Evolutionary conservation across 2,888 invertebrate genomes (phyloP).

Genomic region (Pasiphila rectangulata): DNA sequence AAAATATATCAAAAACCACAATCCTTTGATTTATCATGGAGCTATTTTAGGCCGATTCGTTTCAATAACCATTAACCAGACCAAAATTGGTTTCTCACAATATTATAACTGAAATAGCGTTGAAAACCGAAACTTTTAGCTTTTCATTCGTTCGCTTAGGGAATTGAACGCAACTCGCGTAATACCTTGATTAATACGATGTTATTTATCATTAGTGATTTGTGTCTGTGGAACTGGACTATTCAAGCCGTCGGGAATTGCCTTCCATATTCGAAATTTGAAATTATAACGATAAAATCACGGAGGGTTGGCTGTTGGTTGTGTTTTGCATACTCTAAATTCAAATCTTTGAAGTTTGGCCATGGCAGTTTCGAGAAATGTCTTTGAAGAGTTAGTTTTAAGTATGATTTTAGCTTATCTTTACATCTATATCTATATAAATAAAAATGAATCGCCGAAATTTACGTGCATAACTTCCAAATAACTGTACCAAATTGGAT

Average conservation of each 20-base stretch:
- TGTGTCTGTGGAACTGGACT: slow-evolving; percentile 54
- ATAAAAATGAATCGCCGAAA: too few species aligned
- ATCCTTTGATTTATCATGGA: too few species aligned
- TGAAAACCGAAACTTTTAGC: slow-evolving; percentile 2
- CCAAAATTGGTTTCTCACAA: not conserved
- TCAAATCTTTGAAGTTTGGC: too few species aligned
- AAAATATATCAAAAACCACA: too few species aligned
- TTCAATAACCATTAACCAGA: not conserved
- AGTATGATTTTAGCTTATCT: too few species aligned
- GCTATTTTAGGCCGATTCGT: not conserved
- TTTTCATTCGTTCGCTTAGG: slow-evolving; percentile 16
- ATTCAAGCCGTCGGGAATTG: slow-evolving; percentile 65
- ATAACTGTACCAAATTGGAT: too few species aligned
- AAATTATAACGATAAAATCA: slow-evolving; percentile 65
- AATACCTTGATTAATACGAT: slow-evolving; percentile 68
- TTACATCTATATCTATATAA: too few species aligned
- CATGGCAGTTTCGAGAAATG: too few species aligned
- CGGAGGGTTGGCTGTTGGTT: slow-evolving; percentile 42
- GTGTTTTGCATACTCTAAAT: too few species aligned
- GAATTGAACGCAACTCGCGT: slow-evolving; percentile 45
- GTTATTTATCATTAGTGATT: slow-evolving; percentile 57
- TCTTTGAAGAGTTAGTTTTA: too few species aligned
- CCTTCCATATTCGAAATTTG: slow-evolving; percentile 60
- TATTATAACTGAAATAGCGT: not conserved
- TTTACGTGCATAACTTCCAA: too few species aligned